phyloP scores from a whole-genome alignment of 2,888 invertebrate species.

The Serrognathus titanus region DNA sequence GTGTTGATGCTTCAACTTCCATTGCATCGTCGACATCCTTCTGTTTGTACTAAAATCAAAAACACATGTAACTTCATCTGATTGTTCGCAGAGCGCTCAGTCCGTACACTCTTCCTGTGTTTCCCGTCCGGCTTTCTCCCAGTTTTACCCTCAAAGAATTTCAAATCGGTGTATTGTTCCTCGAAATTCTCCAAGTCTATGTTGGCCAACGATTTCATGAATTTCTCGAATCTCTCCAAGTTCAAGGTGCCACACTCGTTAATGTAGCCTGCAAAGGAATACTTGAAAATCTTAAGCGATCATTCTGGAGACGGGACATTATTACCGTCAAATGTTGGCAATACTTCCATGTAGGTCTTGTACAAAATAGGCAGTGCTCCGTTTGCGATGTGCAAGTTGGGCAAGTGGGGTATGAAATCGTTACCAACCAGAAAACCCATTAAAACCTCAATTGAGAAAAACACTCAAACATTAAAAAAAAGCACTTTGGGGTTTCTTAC shows the following conservation, averaged over 20 bases:
- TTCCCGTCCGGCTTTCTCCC: slow-evolving; percentile 55
- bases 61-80: no score
- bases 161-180: slow-evolving; percentile 75
- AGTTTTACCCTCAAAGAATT: slow-evolving; percentile 79
- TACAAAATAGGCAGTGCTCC: slow-evolving; percentile 87
- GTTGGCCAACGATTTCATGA: slow-evolving; percentile 70
- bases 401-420: slow-evolving; percentile 95
- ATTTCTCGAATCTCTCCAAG: slow-evolving; percentile 78
- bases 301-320: background rate
- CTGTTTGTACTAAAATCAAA: no score
- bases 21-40: slow-evolving; percentile 51
- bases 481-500: slow-evolving; percentile 40
- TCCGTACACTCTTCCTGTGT: slow-evolving; percentile 11
- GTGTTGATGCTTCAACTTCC: slow-evolving; percentile 31
- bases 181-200: slow-evolving; percentile 74
- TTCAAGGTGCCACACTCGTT: slow-evolving; percentile 87
- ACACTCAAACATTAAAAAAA: background rate
- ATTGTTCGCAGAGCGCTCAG: no score
- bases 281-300: slow-evolving; percentile 2
- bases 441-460: slow-evolving; percentile 55
- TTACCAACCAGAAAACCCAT: slow-evolving; percentile 98
- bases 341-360: slow-evolving; percentile 79
- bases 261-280: slow-evolving; percentile 70
- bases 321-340: slow-evolving; percentile 82
- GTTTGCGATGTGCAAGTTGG: slow-evolving; percentile 89